A percentile compares a stretch with the other conserved stretches of the same genome.
Conservation (phyloP, 2,888 invertebrate species). For the Eilema sororculum region DNA sequence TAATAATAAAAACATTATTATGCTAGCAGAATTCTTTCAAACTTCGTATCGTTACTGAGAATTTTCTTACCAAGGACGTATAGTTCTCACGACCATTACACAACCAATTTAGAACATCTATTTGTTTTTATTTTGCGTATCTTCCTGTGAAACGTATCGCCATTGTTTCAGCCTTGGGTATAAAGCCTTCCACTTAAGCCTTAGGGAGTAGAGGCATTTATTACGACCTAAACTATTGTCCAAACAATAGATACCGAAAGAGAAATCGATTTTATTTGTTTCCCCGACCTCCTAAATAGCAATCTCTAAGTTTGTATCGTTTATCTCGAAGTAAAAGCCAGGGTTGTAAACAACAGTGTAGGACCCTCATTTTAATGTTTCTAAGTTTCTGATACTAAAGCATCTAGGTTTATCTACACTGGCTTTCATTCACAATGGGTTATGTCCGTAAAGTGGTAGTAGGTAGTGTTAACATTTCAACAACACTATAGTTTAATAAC, state of each 20-base stretch:
- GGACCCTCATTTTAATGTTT: conserved; percentile 5
- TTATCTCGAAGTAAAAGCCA: conserved; percentile 8
- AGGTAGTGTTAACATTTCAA: too few species aligned
- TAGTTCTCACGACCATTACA: background rate
- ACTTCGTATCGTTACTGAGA: background rate
- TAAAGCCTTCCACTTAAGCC: conserved; percentile 24
- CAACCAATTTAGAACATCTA: conserved; percentile 6
- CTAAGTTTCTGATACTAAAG: conserved; percentile 3
- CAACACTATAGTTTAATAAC: background rate
- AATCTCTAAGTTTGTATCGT: conserved; percentile 8
- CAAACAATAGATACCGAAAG: conserved; percentile 18
- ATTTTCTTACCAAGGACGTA: background rate
- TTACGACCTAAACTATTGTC: conserved; percentile 20
- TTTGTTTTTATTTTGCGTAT: conserved; percentile 7
- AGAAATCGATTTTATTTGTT: conserved; percentile 4
- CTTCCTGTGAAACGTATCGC: conserved; percentile 34
- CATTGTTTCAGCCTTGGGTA: conserved; percentile 34
- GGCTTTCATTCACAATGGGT: background rate
- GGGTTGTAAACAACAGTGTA: background rate
- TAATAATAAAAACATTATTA: too few species aligned
- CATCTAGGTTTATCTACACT: conserved; percentile 1
- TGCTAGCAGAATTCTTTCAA: background rate
- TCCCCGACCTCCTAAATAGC: background rate
- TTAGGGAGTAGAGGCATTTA: conserved; percentile 40
- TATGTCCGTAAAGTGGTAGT: background rate